These are phyloP conservation scores for Plecotus auritus DNA, from an alignment of 2,113 vertebrate genomes.

Conservation along the genomic window DNA sequence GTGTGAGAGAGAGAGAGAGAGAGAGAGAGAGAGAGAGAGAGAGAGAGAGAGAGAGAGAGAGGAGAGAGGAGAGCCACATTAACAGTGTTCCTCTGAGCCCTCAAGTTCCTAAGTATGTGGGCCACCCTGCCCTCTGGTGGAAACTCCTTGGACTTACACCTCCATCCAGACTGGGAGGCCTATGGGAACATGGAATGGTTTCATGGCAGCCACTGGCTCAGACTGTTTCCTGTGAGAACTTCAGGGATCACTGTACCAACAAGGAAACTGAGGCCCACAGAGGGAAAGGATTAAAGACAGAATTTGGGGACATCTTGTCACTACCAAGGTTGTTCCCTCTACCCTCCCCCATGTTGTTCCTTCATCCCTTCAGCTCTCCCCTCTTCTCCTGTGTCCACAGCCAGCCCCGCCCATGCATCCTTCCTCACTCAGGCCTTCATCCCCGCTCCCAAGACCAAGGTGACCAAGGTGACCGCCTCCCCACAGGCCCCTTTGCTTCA, in stretches of 20 bases:
- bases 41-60: not conserved
- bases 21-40: not conserved
- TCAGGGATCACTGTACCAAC: not conserved
- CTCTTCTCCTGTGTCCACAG: not conserved
- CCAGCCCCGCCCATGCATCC: not conserved
- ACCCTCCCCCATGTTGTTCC: not conserved
- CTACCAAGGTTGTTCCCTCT: not conserved
- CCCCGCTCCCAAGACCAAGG: not conserved
- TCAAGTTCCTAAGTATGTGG: not conserved
- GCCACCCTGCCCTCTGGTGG: slow-evolving; percentile 16
- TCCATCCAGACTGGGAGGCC: not conserved
- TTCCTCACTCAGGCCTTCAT: not conserved
- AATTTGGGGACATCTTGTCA: not conserved
- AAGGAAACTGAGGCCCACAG: not conserved
- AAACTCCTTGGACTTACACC: not conserved
- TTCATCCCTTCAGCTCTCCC: not conserved
- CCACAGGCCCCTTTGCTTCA: not conserved
- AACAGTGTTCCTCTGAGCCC: not conserved
- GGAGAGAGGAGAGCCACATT: rapidly evolving
- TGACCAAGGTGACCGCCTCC: too few species aligned
- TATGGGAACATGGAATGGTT: rapidly evolving
- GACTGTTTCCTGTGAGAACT: not conserved
- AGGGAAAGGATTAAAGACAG: not conserved
- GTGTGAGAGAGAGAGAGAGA: not conserved
- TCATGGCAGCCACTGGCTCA: not conserved